Percentiles rank a stretch among this genome's conserved stretches.
phyloP scores from a whole-genome alignment of 2,113 vertebrate genomes.

The Triplophysa dalaica region DNA sequence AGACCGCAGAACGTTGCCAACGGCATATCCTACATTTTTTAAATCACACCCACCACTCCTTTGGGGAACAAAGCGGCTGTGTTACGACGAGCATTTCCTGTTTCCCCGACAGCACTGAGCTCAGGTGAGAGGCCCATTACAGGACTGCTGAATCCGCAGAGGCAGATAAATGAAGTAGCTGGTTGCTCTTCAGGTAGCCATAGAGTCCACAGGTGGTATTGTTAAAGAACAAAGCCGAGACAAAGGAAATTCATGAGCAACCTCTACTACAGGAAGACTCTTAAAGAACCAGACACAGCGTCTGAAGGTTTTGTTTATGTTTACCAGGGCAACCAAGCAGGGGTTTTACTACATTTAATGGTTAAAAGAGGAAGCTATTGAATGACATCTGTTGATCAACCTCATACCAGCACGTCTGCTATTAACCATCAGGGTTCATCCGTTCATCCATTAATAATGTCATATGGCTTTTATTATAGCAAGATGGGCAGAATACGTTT shows the following conservation, averaged over 20 bases:
- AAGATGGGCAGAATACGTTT: constrained; percentile 24
- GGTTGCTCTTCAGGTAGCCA: constrained; percentile 28
- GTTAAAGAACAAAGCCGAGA: constrained; percentile 57
- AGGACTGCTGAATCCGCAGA: constrained; percentile 59
- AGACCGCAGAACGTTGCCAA: constrained; percentile 61
- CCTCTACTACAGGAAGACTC: constrained; percentile 5
- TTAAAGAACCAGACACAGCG: constrained; percentile 1
- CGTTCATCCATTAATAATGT: constrained; percentile 41
- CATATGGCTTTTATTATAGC: constrained; percentile 10
- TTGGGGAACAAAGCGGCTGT: constrained; percentile 64
- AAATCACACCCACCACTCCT: constrained; percentile 66
- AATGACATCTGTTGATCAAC: constrained; percentile 5
- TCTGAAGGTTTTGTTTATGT: background rate
- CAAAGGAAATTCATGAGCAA: constrained; percentile 4
- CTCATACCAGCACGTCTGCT: constrained; percentile 2
- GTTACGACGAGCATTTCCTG: constrained; percentile 65
- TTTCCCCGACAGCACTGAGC: constrained; percentile 57
- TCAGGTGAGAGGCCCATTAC: constrained; percentile 52
- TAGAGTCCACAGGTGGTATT: constrained; percentile 32
- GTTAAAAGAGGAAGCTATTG: background rate
- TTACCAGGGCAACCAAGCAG: constrained; percentile 1
- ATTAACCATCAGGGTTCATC: constrained; percentile 16
- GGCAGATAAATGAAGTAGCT: constrained; percentile 35
- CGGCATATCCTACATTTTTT: constrained; percentile 58
- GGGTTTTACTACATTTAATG: background rate